These are phyloP conservation scores for Onthophagus sagittarius DNA, from an alignment of 2,888 invertebrate genomes.

Conservation along the genomic window DNA sequence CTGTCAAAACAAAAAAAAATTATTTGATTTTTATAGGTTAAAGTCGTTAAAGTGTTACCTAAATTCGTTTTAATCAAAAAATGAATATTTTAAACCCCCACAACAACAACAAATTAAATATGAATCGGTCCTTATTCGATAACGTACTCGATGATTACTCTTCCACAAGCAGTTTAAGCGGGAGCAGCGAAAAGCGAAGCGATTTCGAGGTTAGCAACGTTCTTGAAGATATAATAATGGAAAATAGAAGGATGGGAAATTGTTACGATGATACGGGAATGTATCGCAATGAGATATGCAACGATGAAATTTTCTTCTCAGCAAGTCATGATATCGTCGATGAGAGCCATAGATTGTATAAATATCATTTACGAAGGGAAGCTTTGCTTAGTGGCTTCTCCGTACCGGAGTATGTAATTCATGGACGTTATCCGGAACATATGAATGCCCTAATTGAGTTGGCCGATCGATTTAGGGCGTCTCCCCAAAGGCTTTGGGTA, in stretches of 20 bases:
- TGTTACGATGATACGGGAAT: not conserved
- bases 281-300: not conserved
- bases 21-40: not conserved
- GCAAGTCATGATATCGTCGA: constrained; percentile 5
- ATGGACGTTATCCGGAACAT: not conserved
- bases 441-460: constrained; percentile 12
- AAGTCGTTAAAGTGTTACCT: not conserved
- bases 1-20: not conserved
- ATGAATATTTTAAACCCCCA: not conserved
- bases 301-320: not conserved
- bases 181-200: not conserved
- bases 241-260: not conserved
- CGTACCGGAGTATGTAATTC: constrained; percentile 7
- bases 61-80: not conserved
- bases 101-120: not conserved
- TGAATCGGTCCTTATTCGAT: not conserved
- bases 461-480: constrained; percentile 47
- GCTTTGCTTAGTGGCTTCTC: not conserved
- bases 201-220: not conserved
- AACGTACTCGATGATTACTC: not conserved
- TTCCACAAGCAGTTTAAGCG: not conserved
- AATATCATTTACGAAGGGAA: constrained; percentile 9
- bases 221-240: not conserved
- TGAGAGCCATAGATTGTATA: constrained; percentile 16
- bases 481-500: constrained; percentile 52